These are phyloP conservation scores for Pseudorectes ferrugineus DNA, from an alignment of 2,113 vertebrate species.

Conservation along the genomic window DNA sequence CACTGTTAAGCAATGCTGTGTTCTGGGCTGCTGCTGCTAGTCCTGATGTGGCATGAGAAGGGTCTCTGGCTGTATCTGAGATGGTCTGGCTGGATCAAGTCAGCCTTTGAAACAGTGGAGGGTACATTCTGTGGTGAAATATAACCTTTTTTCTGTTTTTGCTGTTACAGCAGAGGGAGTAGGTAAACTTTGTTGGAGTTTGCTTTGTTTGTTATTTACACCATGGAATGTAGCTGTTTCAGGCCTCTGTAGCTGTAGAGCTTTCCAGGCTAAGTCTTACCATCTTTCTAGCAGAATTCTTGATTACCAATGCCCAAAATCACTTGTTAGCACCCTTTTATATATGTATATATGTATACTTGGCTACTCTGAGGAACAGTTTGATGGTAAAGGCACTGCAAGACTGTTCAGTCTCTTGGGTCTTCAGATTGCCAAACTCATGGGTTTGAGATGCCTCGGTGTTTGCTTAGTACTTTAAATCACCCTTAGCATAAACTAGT, in stretches of 20 bases:
- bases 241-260: not conserved
- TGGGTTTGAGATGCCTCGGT: not conserved
- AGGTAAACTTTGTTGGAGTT: not conserved
- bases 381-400: not conserved
- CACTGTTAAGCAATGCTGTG: not conserved
- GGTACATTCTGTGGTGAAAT: not conserved
- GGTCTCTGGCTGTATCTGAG: not conserved
- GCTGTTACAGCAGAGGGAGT: rapidly evolving
- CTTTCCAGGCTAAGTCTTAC: not conserved
- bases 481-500: not conserved
- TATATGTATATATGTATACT: too few species aligned
- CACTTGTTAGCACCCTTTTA: not conserved
- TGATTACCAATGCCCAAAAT: not conserved
- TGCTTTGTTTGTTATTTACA: not conserved
- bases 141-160: not conserved
- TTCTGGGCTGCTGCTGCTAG: not conserved
- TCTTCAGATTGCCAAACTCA: not conserved
- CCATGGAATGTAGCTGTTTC: not conserved
- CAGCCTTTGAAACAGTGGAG: not conserved
- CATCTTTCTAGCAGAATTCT: not conserved
- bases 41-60: not conserved
- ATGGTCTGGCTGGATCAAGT: not conserved
- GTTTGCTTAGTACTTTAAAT: not conserved
- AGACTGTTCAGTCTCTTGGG: not conserved
- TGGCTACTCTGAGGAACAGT: not conserved